Base-by-base conservation (phyloP, 2,797 vertebrate species). In the Leuciscus waleckii region DNA sequence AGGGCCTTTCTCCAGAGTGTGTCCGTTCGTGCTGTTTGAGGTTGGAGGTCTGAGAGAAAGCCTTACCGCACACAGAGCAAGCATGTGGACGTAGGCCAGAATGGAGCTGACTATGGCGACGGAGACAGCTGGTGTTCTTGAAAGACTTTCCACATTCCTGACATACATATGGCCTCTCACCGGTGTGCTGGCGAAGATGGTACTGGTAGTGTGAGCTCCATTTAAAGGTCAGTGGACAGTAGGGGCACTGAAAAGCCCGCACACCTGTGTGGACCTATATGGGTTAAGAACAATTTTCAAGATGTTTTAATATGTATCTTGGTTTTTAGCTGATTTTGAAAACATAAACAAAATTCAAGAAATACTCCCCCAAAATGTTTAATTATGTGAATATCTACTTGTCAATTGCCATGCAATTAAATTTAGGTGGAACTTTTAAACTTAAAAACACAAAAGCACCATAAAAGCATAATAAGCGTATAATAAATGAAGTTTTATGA, bases 1-100 rank as follows among this genome's bases (percentile, higher is more conserved):
- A 98, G 51, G 97, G 97, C 69, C 97, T 93, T 92, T 98, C 97
- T 0, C 97, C 97, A 2, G 97, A 98, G 92, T 98, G 97, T 19
- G 97, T 97, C 14, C 97, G 95, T 88, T 97, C 97, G 51, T 98
- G 97, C 94, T 98, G 96, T 90, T 97, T 97, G 85, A 98, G 94
- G 93, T 98, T 98, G 80, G 97, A 97, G 0, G 96, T 98, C 93
- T 98, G 97, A 0, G 97, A 97, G 93, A 98, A 98, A 79, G 97
- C 95, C 90, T 97, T 97, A 26, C 95, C 97, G 23, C 97, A 98
- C 89, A 96, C 95, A 21, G 95, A 83, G 75, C 98, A 99, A 67
- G 88, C 90, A 26, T 97, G 97, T 41, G 97, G 97, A 54, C 97
- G 94, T 89, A 97, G 92, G 1, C 97, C 97, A 0, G 97, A 96